Percentiles rank a stretch among this genome's conserved stretches.
phyloP scores from a whole-genome alignment of 2,888 invertebrate genomes.

The Agriopis marginaria region DNA sequence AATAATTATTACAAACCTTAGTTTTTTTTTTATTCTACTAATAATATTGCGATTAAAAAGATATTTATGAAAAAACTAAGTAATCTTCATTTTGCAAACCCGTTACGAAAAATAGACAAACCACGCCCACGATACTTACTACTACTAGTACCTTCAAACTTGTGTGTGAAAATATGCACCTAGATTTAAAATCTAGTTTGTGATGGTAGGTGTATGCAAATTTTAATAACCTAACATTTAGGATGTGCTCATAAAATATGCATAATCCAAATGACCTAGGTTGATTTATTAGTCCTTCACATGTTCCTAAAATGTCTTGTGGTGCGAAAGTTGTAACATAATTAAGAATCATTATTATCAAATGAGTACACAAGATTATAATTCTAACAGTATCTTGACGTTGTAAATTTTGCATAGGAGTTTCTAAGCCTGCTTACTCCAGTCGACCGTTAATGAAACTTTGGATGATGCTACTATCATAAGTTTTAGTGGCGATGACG shows the following conservation, averaged over 20 bases:
- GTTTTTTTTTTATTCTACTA: no score
- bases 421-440: no score
- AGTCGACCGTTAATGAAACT: no score
- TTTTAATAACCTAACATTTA: conserved; percentile 29
- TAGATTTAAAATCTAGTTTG: conserved; percentile 20
- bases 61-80: background rate
- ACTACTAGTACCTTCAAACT: background rate
- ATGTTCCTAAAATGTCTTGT: conserved; percentile 22
- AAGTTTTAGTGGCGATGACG: no score
- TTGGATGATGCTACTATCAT: no score
- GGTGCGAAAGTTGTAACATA: conserved; percentile 23
- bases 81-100: background rate
- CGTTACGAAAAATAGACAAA: background rate
- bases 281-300: conserved; percentile 27
- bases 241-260: conserved; percentile 19
- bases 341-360: conserved; percentile 2
- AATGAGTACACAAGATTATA: background rate
- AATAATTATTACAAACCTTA: no score
- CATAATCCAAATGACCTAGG: conserved; percentile 14
- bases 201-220: conserved; percentile 29
- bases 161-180: conserved; percentile 24
- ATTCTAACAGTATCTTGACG: background rate
- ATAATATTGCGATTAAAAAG: background rate
- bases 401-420: no score
- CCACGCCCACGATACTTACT: conserved; percentile 1